Percentiles rank a stretch among this genome's conserved stretches.
Evolutionary conservation across 2,113 vertebrate genomes (phyloP).

Genomic region (Oreochromis spilurus): DNA sequence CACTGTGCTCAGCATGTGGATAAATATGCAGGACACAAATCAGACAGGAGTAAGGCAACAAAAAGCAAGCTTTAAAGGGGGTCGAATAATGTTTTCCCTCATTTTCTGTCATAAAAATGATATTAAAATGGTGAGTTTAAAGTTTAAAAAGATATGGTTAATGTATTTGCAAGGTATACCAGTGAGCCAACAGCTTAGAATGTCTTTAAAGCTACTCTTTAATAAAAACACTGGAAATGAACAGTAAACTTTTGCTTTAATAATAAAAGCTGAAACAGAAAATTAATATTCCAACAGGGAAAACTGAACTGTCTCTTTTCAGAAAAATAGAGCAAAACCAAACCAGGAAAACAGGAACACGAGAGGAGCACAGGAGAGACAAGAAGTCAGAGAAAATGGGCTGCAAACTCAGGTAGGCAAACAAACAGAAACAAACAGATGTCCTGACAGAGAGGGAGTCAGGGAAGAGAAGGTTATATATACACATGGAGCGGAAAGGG

Average conservation of each 20-base stretch:
- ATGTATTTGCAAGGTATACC: neutral
- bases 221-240: neutral
- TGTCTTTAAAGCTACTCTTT: neutral
- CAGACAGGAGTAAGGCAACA: neutral
- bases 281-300: rapidly evolving
- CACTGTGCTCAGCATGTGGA: rapidly evolving
- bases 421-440: neutral
- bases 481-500: neutral
- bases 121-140: rapidly evolving
- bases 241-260: neutral
- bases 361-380: neutral
- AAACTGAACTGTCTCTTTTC: neutral
- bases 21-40: neutral
- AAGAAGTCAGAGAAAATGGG: neutral
- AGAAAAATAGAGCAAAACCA: neutral
- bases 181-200: neutral
- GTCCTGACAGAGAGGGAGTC: neutral
- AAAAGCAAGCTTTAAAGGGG: neutral
- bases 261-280: neutral
- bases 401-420: neutral
- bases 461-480: neutral
- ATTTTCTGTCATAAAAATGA: neutral
- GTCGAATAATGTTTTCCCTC: neutral
- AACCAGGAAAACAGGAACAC: neutral
- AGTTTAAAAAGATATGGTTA: neutral